Evolutionary conservation across 2,888 invertebrate genomes (phyloP).

Genomic region (Agrypnus murinus): DNA sequence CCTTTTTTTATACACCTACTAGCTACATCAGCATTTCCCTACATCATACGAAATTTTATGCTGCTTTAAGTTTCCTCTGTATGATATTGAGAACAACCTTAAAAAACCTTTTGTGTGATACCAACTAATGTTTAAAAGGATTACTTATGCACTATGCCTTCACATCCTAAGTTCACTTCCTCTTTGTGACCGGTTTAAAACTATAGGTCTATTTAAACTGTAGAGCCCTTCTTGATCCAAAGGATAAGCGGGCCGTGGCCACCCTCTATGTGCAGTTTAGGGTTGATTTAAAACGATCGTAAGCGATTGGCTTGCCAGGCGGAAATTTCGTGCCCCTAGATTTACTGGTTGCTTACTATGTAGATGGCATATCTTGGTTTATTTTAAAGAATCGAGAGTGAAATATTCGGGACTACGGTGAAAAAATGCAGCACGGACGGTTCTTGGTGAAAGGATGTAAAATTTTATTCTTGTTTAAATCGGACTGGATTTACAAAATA

Average conservation of each 20-base stretch:
- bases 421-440: background rate
- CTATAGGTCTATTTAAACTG: constrained; percentile 40
- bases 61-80: background rate
- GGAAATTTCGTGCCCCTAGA: constrained; percentile 31
- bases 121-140: constrained; percentile 31
- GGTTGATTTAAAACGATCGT: constrained; percentile 50
- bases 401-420: background rate
- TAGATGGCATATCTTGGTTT: constrained; percentile 16
- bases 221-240: constrained; percentile 44
- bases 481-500: too few relatives aligned
- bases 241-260: constrained; percentile 45
- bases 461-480: too few relatives aligned
- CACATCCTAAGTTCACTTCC: constrained; percentile 37
- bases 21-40: background rate
- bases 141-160: constrained; percentile 42
- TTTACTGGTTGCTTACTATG: constrained; percentile 35
- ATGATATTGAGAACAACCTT: constrained; percentile 1
- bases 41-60: background rate
- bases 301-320: constrained; percentile 37
- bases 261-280: constrained; percentile 47
- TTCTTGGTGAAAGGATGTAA: background rate
- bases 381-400: constrained; percentile 1
- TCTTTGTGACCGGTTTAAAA: constrained; percentile 44
- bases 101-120: constrained; percentile 19
- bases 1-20: constrained; percentile 2